phyloP scores from a whole-genome alignment of 2,888 invertebrate species.

The Drosophila mimetica region DNA sequence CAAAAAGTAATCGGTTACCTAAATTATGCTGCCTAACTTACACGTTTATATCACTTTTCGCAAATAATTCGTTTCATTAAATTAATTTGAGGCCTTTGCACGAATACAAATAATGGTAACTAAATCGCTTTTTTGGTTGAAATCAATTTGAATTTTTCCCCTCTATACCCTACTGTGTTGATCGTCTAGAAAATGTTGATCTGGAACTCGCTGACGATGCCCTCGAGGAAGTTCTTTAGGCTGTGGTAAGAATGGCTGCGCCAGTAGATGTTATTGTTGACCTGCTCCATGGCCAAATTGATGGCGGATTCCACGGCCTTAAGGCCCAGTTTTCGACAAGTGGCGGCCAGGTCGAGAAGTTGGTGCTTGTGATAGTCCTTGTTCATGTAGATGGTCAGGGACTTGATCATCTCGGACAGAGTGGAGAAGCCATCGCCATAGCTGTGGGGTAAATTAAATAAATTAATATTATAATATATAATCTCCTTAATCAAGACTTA shows the following conservation, averaged over 20 bases:
- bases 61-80: slow-evolving; percentile 74
- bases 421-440: slow-evolving; percentile 86
- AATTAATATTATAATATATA: not conserved
- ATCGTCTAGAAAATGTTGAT: slow-evolving; percentile 81
- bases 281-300: slow-evolving; percentile 83
- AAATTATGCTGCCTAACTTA: slow-evolving; percentile 76
- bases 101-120: slow-evolving; percentile 47
- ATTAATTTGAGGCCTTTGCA: slow-evolving; percentile 73
- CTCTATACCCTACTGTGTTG: not conserved
- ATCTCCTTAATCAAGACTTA: slow-evolving; percentile 60
- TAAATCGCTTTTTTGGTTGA: slow-evolving; percentile 58
- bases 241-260: slow-evolving; percentile 83
- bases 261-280: slow-evolving; percentile 84
- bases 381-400: slow-evolving; percentile 86
- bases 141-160: slow-evolving; percentile 40
- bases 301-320: slow-evolving; percentile 82
- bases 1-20: slow-evolving; percentile 62
- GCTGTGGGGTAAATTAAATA: slow-evolving; percentile 66
- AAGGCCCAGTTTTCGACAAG: slow-evolving; percentile 80
- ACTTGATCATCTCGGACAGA: slow-evolving; percentile 85
- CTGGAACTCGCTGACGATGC: slow-evolving; percentile 82
- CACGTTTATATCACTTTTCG: slow-evolving; percentile 83
- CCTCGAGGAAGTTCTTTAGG: slow-evolving; percentile 82
- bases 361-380: slow-evolving; percentile 85
- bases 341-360: slow-evolving; percentile 79